Percentiles rank a stretch among this genome's conserved stretches.
Conservation (phyloP, 2,113 vertebrate genomes). For the Protobothrops mucrosquamatus region DNA sequence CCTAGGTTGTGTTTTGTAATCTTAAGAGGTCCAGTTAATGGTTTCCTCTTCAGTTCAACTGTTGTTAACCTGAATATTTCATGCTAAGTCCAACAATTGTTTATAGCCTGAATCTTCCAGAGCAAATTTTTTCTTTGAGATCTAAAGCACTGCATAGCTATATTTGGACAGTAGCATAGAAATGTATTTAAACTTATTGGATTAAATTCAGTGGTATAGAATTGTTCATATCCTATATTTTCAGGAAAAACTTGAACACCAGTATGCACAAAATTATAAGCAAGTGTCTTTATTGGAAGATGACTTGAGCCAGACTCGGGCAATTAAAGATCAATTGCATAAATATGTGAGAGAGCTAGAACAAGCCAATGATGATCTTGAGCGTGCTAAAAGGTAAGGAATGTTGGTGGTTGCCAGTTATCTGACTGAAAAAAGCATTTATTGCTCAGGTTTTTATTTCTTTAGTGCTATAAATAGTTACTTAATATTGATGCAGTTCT, state of each 20-base stretch:
- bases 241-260: constrained; percentile 96
- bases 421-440: neutral
- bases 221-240: constrained; percentile 4
- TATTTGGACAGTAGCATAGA: neutral
- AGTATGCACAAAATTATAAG: constrained; percentile 95
- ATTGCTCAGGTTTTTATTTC: neutral
- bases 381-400: constrained; percentile 91
- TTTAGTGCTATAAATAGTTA: neutral
- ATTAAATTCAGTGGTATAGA: neutral
- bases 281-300: constrained; percentile 93
- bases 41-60: neutral
- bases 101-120: neutral
- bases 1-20: neutral
- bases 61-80: neutral
- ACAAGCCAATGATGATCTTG: constrained; percentile 97
- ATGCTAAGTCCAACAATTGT: neutral
- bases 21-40: neutral
- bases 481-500: neutral
- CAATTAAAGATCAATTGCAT: constrained; percentile 96
- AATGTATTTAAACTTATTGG: neutral
- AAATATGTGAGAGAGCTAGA: constrained; percentile 97
- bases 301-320: constrained; percentile 90
- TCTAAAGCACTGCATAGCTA: neutral
- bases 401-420: neutral
- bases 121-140: neutral